Conservation (phyloP, 2,113 vertebrate genomes). For the Hydropotes inermis region DNA sequence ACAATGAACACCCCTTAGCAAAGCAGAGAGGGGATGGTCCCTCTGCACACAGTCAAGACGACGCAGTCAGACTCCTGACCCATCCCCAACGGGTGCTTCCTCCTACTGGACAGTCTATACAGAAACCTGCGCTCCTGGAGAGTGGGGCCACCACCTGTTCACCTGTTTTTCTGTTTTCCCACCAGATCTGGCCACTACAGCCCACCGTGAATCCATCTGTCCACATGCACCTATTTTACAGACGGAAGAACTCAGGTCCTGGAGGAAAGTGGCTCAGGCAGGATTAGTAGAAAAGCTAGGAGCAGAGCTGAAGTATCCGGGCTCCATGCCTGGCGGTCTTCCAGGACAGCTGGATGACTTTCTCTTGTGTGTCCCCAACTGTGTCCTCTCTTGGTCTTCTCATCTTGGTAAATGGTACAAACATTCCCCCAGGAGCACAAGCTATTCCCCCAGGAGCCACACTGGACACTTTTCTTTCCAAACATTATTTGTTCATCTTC, state of each 20-base stretch:
- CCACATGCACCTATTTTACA: neutral
- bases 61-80: neutral
- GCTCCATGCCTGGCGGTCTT: neutral
- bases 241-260: neutral
- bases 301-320: neutral
- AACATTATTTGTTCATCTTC: neutral
- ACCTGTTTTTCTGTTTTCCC: neutral
- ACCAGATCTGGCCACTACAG: neutral
- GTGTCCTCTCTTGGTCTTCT: neutral
- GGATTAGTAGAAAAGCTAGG: neutral
- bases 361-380: accelerated
- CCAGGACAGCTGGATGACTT: neutral
- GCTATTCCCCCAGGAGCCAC: neutral
- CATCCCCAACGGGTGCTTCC: neutral
- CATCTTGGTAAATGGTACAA: neutral
- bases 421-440: neutral
- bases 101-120: neutral
- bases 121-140: neutral
- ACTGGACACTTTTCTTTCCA: neutral
- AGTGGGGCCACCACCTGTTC: neutral
- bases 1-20: too few species aligned
- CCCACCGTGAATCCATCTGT: neutral
- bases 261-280: neutral
- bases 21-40: neutral
- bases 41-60: neutral